Percentiles rank a stretch among this genome's conserved stretches.
phyloP scores from a whole-genome alignment of 2,888 invertebrate species.

The Thymelicus acteon region DNA sequence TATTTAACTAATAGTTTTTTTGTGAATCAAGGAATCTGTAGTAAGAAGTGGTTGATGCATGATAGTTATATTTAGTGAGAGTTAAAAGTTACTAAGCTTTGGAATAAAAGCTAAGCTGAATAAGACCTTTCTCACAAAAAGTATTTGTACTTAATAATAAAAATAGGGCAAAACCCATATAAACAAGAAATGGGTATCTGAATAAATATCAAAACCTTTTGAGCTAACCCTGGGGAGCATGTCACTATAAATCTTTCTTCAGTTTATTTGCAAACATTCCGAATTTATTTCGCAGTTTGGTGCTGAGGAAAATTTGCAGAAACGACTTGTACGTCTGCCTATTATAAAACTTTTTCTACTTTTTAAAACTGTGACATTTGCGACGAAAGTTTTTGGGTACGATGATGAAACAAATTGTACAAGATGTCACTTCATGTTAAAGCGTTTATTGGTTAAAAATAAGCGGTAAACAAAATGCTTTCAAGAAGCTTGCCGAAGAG shows the following conservation, averaged over 20 bases:
- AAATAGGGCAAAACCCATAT: not conserved
- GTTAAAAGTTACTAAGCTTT: no score
- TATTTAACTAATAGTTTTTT: no score
- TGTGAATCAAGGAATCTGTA: no score
- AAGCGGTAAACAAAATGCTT: no score
- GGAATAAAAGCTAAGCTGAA: no score
- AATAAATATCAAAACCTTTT: constrained; percentile 20
- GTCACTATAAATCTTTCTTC: constrained; percentile 24
- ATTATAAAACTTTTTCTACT: not conserved
- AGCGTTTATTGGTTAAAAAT: no score
- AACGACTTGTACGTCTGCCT: not conserved
- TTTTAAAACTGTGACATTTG: not conserved
- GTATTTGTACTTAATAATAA: no score
- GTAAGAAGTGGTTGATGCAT: no score
- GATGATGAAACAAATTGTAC: not conserved
- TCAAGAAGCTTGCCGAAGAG: no score
- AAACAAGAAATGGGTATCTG: not conserved
- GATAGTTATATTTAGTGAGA: no score
- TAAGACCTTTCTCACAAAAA: no score
- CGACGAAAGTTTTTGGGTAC: not conserved
- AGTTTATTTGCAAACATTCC: constrained; percentile 15
- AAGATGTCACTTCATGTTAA: not conserved
- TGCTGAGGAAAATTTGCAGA: constrained; percentile 2
- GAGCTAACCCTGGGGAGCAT: constrained; percentile 2
- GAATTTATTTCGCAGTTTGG: constrained; percentile 12